Evolutionary conservation across 2,888 invertebrate species (phyloP).

Genomic region (Eumacrocentrus americanus): DNA sequence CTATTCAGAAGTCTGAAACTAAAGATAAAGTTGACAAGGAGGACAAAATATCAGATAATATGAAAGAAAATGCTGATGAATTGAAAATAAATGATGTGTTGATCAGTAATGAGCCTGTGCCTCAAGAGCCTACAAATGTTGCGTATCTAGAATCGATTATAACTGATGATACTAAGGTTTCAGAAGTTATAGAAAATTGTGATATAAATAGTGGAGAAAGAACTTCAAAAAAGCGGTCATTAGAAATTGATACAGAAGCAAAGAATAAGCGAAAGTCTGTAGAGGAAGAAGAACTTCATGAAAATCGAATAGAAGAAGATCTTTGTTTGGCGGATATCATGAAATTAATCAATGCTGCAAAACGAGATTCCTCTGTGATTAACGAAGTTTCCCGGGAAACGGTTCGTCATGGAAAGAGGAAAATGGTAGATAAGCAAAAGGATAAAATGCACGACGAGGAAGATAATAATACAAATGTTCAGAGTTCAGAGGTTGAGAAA

Average conservation of each 20-base stretch:
- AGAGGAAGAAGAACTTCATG: conserved; percentile 36
- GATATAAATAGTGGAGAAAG: background rate
- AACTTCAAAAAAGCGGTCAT: conserved; percentile 45
- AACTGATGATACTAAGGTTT: background rate
- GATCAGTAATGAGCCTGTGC: background rate
- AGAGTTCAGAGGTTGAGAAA: background rate
- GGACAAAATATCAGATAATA: conserved; percentile 6
- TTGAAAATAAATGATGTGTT: background rate
- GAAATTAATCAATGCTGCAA: conserved; percentile 45
- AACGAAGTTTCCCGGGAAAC: conserved; percentile 24
- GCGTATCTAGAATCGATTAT: background rate
- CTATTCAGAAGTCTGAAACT: conserved; percentile 2
- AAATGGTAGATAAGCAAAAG: conserved; percentile 37
- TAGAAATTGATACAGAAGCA: conserved; percentile 44
- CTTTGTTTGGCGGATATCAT: conserved; percentile 49
- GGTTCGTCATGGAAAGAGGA: conserved; percentile 40
- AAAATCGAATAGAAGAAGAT: conserved; percentile 39
- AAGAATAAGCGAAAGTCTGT: conserved; percentile 48
- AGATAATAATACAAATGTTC: background rate
- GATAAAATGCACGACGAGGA: conserved; percentile 15
- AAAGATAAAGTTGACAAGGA: background rate
- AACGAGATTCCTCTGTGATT: conserved; percentile 4
- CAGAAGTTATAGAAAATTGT: background rate
- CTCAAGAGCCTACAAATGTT: background rate
- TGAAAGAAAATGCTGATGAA: background rate